phyloP scores from a whole-genome alignment of 2,797 vertebrate species.

The Remorina albescens region DNA sequence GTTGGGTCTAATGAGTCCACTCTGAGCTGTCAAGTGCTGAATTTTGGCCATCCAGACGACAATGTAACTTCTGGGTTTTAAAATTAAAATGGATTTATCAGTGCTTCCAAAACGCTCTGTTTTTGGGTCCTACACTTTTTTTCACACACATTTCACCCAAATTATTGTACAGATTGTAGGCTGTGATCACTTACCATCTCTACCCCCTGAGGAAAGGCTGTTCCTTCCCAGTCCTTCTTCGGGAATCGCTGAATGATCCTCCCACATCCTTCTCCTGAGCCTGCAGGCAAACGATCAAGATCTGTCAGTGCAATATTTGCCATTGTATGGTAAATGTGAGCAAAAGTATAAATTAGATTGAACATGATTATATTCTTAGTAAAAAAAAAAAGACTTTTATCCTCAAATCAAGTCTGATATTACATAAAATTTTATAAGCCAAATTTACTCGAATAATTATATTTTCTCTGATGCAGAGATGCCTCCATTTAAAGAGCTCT shows the following conservation, averaged over 20 bases:
- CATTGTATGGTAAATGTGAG: neutral
- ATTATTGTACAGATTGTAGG: neutral
- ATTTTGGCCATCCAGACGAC: too few relatives aligned
- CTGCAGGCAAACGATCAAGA: slow-evolving; percentile 68
- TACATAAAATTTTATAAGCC: neutral
- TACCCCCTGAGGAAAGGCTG: slow-evolving; percentile 97
- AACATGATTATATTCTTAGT: neutral
- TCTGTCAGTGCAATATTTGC: neutral
- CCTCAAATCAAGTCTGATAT: neutral
- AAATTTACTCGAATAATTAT: neutral
- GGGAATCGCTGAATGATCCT: slow-evolving; percentile 99
- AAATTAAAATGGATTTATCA: too few relatives aligned
- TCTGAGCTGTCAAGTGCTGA: too few relatives aligned
- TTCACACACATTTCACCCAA: too few relatives aligned
- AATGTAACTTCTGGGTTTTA: too few relatives aligned
- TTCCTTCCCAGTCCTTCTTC: slow-evolving; percentile 96
- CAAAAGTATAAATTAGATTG: neutral
- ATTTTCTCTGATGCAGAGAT: neutral
- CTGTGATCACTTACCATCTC: slow-evolving; percentile 91
- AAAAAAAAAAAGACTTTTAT: neutral
- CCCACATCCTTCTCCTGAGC: slow-evolving; percentile 93
- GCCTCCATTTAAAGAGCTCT: neutral
- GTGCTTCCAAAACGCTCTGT: too few relatives aligned
- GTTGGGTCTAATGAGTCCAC: too few relatives aligned
- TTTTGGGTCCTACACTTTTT: too few relatives aligned